Evolutionary conservation across 1,140 invertebrate species (phyloP).

Genomic region (Pseudomyrmex gracilis): DNA sequence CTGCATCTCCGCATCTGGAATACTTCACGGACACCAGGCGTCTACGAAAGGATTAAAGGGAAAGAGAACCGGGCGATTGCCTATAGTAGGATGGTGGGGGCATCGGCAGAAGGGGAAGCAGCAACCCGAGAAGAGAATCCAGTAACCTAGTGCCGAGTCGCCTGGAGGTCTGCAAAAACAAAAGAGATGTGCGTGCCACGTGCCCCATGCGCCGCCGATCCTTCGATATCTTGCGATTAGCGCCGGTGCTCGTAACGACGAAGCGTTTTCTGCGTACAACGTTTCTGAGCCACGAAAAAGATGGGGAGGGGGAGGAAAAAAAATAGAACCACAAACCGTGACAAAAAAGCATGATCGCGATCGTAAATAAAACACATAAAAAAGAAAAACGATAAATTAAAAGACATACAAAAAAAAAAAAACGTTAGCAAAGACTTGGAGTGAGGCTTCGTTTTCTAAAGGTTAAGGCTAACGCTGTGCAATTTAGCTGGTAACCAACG

Average conservation of each 20-base stretch:
- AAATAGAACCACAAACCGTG: too few species aligned
- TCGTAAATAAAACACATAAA: too few species aligned
- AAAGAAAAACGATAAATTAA: background rate
- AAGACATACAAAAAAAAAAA: background rate
- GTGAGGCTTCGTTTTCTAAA: constrained; percentile 7
- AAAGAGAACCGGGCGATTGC: constrained; percentile 64
- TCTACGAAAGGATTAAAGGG: constrained; percentile 50
- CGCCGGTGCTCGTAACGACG: constrained; percentile 52
- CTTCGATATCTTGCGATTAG: constrained; percentile 67
- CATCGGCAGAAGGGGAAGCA: constrained; percentile 70
- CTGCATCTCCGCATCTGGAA: constrained; percentile 48
- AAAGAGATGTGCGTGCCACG: constrained; percentile 83
- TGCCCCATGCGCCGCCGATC: constrained; percentile 74
- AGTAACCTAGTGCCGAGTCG: constrained; percentile 84
- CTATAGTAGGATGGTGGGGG: constrained; percentile 69
- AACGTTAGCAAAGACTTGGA: background rate
- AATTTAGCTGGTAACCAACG: background rate
- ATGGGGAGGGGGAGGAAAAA: too few species aligned
- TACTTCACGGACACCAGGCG: constrained; percentile 41
- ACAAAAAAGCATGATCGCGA: too few species aligned
- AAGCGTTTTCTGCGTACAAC: background rate
- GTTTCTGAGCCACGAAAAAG: too few species aligned
- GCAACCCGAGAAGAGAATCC: constrained; percentile 79
- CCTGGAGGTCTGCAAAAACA: constrained; percentile 83
- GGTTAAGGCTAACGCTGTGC: constrained; percentile 24